These are phyloP conservation scores for Lochmaea crataegi DNA, from an alignment of 2,888 invertebrate species.

Conservation along the genomic window DNA sequence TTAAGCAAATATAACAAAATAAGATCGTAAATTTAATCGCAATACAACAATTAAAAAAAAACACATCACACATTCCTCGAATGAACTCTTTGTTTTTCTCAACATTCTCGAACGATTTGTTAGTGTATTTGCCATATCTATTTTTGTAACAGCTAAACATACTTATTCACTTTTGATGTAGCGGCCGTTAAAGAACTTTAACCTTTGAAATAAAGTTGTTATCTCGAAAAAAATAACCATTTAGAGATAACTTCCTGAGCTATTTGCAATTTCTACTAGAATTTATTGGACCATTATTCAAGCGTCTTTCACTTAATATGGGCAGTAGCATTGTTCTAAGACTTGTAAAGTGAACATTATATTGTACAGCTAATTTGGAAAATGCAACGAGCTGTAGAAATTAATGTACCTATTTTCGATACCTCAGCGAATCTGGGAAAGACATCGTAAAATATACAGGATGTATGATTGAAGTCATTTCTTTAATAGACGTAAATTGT, in stretches of 20 bases:
- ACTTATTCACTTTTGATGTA: conserved; percentile 26
- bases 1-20: conserved; percentile 3
- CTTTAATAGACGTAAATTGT: too few species aligned
- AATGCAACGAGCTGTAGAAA: background rate
- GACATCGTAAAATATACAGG: too few species aligned
- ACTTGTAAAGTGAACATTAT: conserved; percentile 34
- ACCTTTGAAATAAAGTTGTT: conserved; percentile 37
- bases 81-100: conserved; percentile 12
- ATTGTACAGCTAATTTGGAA: background rate
- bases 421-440: background rate
- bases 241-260: conserved; percentile 21
- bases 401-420: background rate
- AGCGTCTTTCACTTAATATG: conserved; percentile 25
- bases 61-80: conserved; percentile 3
- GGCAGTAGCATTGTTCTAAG: conserved; percentile 23
- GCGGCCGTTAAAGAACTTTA: conserved; percentile 37
- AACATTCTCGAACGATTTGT: conserved; percentile 13
- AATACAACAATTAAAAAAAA: background rate
- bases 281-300: conserved; percentile 23
- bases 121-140: conserved; percentile 34
- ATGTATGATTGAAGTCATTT: too few species aligned
- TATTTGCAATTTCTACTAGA: conserved; percentile 23
- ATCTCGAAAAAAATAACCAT: conserved; percentile 26
- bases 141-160: conserved; percentile 35
- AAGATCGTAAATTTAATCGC: background rate